These are phyloP conservation scores for Myotis findleyi DNA, from an alignment of 2,797 vertebrate genomes.

Conservation along the genomic window DNA sequence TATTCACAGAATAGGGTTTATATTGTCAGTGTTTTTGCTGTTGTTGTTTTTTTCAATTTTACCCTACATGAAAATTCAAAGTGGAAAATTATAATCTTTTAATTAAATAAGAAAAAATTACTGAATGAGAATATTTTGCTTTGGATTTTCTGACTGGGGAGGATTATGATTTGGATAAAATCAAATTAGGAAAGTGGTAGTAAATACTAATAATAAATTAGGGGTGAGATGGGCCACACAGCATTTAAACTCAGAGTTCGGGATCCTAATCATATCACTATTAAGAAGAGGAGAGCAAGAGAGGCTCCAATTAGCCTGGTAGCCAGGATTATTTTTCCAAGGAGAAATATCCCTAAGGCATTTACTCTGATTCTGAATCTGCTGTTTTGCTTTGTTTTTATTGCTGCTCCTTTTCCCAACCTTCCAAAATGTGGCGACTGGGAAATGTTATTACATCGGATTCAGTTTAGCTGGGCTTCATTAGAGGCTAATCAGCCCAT, in stretches of 20 bases:
- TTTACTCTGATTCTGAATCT: conserved; percentile 36
- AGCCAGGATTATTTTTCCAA: neutral
- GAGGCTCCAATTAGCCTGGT: neutral
- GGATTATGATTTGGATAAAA: conserved; percentile 39
- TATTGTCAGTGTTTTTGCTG: neutral
- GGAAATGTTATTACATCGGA: conserved; percentile 43
- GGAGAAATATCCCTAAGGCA: neutral
- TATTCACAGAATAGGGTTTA: neutral
- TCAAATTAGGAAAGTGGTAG: conserved; percentile 43
- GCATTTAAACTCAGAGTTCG: conserved; percentile 36
- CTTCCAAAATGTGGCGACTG: neutral
- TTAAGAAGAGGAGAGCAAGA: neutral
- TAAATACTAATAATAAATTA: conserved; percentile 53
- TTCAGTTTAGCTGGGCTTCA: conserved; percentile 48
- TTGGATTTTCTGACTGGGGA: conserved; percentile 15
- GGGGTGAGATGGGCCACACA: neutral
- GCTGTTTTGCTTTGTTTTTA: conserved; percentile 38
- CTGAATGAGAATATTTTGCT: conserved; percentile 29
- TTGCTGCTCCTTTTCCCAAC: neutral
- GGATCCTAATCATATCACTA: conserved; percentile 35
- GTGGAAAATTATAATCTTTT: conserved; percentile 13
- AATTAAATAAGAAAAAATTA: conserved; percentile 6
- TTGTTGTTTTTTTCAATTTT: neutral
- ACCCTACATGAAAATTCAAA: neutral
- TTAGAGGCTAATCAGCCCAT: conserved; percentile 66